Percentiles rank a stretch among this genome's conserved stretches.
These are phyloP conservation scores for Heliconius aoede DNA, from an alignment of 2,888 invertebrate genomes.

Conservation along the genomic window DNA sequence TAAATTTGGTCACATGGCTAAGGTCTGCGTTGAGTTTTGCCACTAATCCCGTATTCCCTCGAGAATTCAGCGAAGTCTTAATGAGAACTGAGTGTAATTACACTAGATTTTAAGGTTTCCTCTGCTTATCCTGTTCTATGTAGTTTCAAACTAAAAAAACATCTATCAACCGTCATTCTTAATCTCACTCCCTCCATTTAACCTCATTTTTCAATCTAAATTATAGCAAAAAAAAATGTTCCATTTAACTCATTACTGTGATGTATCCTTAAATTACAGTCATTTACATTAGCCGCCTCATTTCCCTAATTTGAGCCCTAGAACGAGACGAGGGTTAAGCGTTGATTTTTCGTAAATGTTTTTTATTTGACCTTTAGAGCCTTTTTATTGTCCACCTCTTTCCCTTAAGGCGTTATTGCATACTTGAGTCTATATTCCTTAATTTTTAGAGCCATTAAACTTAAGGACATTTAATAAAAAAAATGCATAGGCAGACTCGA, in stretches of 20 bases:
- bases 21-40: neutral
- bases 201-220: neutral
- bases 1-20: neutral
- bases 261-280: constrained; percentile 25
- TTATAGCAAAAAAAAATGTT: neutral
- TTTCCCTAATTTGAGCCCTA: constrained; percentile 22
- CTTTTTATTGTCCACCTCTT: constrained; percentile 26
- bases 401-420: constrained; percentile 27
- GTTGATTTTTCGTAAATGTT: constrained; percentile 28
- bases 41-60: neutral
- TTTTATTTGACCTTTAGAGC: constrained; percentile 31
- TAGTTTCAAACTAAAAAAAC: neutral
- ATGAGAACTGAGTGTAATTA: neutral
- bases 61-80: neutral
- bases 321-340: neutral
- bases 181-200: neutral
- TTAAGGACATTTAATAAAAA: neutral
- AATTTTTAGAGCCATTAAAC: constrained; percentile 11
- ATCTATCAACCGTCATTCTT: neutral
- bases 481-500: too few species aligned
- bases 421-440: constrained; percentile 28
- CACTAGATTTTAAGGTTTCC: neutral
- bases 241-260: constrained; percentile 11
- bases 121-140: neutral
- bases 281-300: constrained; percentile 10